Evolutionary conservation across 2,888 invertebrate genomes (phyloP).

Genomic region (Ophraella communa): DNA sequence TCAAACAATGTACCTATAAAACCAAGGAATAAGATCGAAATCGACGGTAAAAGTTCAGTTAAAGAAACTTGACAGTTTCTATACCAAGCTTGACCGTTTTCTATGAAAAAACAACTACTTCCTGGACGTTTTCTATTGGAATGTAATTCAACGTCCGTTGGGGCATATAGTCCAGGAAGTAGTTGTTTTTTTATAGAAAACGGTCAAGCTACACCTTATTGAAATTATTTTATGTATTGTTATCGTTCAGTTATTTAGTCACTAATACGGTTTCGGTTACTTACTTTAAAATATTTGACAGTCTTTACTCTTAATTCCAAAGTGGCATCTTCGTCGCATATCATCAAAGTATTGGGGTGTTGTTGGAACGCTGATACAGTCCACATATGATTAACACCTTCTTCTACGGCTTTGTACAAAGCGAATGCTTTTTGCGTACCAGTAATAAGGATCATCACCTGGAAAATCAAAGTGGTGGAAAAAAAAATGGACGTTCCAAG

Average conservation of each 20-base stretch:
- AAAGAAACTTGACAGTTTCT: too few species aligned
- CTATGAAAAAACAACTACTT: too few species aligned
- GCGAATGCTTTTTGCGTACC: constrained; percentile 97
- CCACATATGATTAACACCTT: constrained; percentile 99
- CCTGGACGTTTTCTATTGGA: too few species aligned
- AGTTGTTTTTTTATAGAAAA: too few species aligned
- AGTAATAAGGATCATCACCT: constrained; percentile 97
- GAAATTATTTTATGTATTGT: too few species aligned
- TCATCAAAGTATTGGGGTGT: constrained; percentile 89
- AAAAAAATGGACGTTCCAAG: too few species aligned
- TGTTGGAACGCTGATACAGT: constrained; percentile 98
- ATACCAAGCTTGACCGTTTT: too few species aligned
- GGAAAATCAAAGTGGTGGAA: constrained; percentile 39
- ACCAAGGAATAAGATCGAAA: neutral
- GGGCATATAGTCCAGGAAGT: too few species aligned
- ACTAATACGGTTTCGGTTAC: too few species aligned
- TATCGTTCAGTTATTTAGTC: too few species aligned
- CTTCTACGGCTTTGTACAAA: constrained; percentile 96
- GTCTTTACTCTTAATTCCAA: constrained; percentile 96
- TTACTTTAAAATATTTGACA: constrained; percentile 90
- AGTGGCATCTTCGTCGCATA: constrained; percentile 98
- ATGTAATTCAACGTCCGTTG: too few species aligned
- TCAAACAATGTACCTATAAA: neutral
- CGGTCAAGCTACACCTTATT: neutral
- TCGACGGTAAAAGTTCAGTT: too few species aligned